phyloP scores from a whole-genome alignment of 2,797 vertebrate genomes.

The Gymnoscopelus microlampas region DNA sequence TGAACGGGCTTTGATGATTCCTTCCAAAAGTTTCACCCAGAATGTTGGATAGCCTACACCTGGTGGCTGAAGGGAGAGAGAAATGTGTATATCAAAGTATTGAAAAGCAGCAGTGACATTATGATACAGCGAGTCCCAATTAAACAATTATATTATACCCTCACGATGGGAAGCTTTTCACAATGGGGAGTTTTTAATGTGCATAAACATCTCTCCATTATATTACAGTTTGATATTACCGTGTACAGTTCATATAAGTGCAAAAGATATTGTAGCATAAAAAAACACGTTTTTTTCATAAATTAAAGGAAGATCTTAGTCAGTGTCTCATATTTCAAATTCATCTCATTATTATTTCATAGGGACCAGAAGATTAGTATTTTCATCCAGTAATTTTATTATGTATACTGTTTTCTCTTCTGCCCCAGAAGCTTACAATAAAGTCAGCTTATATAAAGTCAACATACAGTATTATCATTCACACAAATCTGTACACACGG shows the following conservation, averaged over 20 bases:
- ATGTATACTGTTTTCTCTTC: neutral
- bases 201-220: slow-evolving; percentile 26
- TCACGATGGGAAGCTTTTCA: too few species aligned
- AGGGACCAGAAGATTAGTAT: neutral
- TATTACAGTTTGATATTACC: slow-evolving; percentile 26
- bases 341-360: neutral
- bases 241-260: neutral
- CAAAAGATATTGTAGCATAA: neutral
- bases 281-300: neutral
- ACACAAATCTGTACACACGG: neutral
- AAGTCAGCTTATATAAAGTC: too few species aligned
- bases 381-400: neutral
- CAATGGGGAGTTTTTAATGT: slow-evolving; percentile 2
- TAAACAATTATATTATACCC: neutral
- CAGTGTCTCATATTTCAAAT: neutral
- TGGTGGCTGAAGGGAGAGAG: slow-evolving; percentile 19
- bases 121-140: neutral
- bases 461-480: neutral
- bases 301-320: neutral
- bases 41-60: slow-evolving; percentile 23
- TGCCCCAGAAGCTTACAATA: neutral
- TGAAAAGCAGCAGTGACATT: too few species aligned
- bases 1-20: slow-evolving; percentile 19
- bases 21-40: slow-evolving; percentile 3
- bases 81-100: slow-evolving; percentile 35